Conservation (phyloP, 2,797 vertebrate species). For the Betta splendens region DNA sequence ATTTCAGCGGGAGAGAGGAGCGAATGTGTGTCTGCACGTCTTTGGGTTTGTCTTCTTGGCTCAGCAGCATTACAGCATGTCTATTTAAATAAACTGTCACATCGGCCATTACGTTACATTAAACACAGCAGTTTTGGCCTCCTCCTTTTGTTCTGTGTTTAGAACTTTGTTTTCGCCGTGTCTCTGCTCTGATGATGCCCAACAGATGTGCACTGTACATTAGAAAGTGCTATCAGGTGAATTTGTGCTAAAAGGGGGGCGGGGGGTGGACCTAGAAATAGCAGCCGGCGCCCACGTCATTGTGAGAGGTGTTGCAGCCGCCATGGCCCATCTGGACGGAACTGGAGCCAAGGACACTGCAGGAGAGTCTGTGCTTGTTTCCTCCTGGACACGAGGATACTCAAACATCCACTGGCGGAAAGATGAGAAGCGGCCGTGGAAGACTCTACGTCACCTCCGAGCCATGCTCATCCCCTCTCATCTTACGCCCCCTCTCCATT, state of each 20-base stretch:
- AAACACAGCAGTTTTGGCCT: background rate
- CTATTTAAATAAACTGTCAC: constrained; percentile 13
- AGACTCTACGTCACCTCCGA: constrained; percentile 57
- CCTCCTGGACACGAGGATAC: constrained; percentile 5
- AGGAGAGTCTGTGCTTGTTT: constrained; percentile 22
- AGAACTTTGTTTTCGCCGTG: constrained; percentile 13
- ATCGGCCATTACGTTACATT: background rate
- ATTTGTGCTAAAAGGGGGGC: constrained; percentile 44
- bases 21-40: constrained; percentile 7
- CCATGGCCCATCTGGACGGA: constrained; percentile 62
- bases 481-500: constrained; percentile 17
- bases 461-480: constrained; percentile 40
- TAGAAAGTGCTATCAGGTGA: constrained; percentile 54
- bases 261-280: constrained; percentile 48
- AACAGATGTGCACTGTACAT: constrained; percentile 52
- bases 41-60: constrained; percentile 4
- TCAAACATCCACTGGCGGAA: constrained; percentile 26
- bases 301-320: constrained; percentile 54
- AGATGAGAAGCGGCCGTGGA: constrained; percentile 38
- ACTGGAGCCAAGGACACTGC: constrained; percentile 68
- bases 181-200: constrained; percentile 21
- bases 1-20: constrained; percentile 37
- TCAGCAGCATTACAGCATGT: background rate
- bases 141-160: constrained; percentile 7
- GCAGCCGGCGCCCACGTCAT: constrained; percentile 52